Conservation (phyloP, 2,888 invertebrate species). For the Ypsolopha scabrella region DNA sequence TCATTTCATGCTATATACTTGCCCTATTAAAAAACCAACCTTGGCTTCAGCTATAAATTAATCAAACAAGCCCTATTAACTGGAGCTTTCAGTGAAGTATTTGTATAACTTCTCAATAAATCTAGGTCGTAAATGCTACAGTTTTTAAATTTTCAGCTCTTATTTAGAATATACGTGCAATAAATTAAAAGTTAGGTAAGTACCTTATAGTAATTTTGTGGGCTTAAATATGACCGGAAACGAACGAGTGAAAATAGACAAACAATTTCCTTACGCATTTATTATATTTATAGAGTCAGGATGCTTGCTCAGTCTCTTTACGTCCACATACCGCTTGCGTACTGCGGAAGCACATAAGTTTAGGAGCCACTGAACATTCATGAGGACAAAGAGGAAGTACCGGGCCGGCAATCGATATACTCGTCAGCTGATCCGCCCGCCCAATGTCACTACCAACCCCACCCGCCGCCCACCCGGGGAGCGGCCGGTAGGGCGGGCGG, state of each 20-base stretch:
- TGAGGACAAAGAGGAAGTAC: constrained; percentile 55
- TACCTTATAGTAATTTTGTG: not conserved
- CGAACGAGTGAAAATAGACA: no score
- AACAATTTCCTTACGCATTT: no score
- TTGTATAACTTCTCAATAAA: not conserved
- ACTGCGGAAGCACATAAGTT: not conserved
- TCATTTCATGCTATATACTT: no score
- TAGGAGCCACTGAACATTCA: constrained; percentile 48
- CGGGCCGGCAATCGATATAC: constrained; percentile 45
- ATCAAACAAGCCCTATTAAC: no score
- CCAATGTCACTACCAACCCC: constrained; percentile 55
- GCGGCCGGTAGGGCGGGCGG: constrained; percentile 15
- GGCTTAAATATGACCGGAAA: no score
- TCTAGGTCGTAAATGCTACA: not conserved
- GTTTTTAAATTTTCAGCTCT: not conserved
- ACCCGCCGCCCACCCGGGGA: constrained; percentile 20
- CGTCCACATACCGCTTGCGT: no score
- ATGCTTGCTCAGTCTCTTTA: no score
- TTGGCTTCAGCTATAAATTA: no score
- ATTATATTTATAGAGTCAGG: no score
- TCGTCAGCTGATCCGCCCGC: constrained; percentile 58
- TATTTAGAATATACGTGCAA: not conserved
- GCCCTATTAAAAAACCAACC: no score
- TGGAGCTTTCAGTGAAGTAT: no score
- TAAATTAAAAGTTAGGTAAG: no score